phyloP scores from a whole-genome alignment of 1,140 invertebrate genomes.

The Penaeus chinensis region DNA sequence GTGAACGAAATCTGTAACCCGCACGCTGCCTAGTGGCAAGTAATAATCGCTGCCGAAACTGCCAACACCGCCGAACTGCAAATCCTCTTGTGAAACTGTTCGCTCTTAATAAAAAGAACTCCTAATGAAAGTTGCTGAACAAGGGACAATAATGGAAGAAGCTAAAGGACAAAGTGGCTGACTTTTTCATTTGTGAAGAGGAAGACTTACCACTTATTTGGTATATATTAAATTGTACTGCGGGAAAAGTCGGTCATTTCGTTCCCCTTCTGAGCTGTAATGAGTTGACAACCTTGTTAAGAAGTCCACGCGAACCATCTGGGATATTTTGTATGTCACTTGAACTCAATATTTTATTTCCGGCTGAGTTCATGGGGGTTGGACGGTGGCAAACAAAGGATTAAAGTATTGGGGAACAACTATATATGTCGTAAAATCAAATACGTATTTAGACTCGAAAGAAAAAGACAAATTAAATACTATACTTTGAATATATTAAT shows the following conservation, averaged over 20 bases:
- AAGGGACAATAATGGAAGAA: conserved; percentile 55
- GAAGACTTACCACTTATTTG: conserved; percentile 43
- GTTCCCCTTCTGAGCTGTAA: too few species aligned
- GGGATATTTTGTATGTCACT: too few species aligned
- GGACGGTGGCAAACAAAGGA: too few species aligned
- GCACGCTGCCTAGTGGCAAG: conserved; percentile 1
- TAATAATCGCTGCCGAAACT: conserved; percentile 49
- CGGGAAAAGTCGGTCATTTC: too few species aligned
- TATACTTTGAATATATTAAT: neutral
- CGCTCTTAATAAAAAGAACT: conserved; percentile 38
- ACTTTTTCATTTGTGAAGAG: conserved; percentile 47
- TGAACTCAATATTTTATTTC: too few species aligned
- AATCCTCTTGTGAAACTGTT: conserved; percentile 58
- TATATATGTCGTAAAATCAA: too few species aligned
- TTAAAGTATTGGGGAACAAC: too few species aligned
- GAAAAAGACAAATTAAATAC: neutral
- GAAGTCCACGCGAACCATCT: too few species aligned
- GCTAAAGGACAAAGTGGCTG: conserved; percentile 37
- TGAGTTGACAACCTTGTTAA: too few species aligned
- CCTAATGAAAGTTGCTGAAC: conserved; percentile 59
- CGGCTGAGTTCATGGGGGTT: too few species aligned
- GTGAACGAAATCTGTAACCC: neutral
- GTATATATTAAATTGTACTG: conserved; percentile 33
- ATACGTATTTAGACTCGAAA: too few species aligned
- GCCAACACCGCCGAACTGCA: conserved; percentile 48